Conservation (phyloP, 2,888 invertebrate genomes). For the Octodonta nipae region DNA sequence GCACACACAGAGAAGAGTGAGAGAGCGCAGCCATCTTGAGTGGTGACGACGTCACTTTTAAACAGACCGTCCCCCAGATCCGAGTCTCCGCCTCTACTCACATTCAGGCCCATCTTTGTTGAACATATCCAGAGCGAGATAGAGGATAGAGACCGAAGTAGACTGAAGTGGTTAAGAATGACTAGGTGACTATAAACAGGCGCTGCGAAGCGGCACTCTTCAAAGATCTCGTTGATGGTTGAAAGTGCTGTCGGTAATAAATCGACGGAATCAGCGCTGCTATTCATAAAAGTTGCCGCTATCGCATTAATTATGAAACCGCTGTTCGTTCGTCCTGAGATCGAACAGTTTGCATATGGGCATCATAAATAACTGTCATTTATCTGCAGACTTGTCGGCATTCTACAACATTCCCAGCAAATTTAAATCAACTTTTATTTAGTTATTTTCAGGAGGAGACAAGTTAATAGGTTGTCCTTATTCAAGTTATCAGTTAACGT, state of each 20-base stretch:
- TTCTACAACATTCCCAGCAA: constrained; percentile 30
- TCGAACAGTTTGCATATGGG: constrained; percentile 33
- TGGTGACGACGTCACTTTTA: constrained; percentile 40
- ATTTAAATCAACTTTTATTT: constrained; percentile 25
- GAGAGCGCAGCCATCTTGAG: constrained; percentile 44
- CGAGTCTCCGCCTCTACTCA: constrained; percentile 36
- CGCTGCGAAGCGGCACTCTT: constrained; percentile 25
- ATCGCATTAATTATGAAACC: constrained; percentile 34
- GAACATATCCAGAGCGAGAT: constrained; percentile 5
- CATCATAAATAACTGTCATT: constrained; percentile 35
- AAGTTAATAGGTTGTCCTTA: constrained; percentile 24
- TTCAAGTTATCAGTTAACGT: constrained; percentile 10
- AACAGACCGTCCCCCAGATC: constrained; percentile 40
- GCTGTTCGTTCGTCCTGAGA: constrained; percentile 21
- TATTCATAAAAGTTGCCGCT: constrained; percentile 37
- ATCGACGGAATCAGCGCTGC: constrained; percentile 35
- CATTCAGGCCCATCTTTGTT: constrained; percentile 18
- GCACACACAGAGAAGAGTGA: constrained; percentile 3
- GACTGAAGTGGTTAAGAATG: too few relatives aligned
- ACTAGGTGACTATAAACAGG: constrained; percentile 26
- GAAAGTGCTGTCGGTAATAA: constrained; percentile 35
- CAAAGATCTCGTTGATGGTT: constrained; percentile 28
- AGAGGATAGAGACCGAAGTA: too few relatives aligned
- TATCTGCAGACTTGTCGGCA: constrained; percentile 25
- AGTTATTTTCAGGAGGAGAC: constrained; percentile 19